Evolutionary conservation across 2,797 vertebrate genomes (phyloP).

Genomic region (Alauda arvensis): DNA sequence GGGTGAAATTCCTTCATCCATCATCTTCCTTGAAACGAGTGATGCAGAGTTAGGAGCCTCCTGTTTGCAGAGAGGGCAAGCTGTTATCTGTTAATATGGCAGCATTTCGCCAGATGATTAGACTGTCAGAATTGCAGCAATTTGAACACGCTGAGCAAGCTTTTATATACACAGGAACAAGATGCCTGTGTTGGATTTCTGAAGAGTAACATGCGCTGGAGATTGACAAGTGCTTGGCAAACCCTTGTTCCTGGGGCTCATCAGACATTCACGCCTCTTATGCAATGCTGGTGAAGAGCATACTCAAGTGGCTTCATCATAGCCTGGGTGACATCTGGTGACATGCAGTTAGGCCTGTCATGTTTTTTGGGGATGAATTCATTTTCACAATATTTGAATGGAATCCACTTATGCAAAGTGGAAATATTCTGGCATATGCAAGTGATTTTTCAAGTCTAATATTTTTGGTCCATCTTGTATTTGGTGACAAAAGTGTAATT

Average conservation of each 20-base stretch:
- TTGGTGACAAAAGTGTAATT: conserved; percentile 51
- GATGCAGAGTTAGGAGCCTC: background rate
- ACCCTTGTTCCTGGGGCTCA: background rate
- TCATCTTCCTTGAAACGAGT: background rate
- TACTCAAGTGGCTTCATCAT: conserved; percentile 50
- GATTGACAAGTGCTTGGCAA: conserved; percentile 29
- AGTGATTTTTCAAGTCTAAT: conserved; percentile 38
- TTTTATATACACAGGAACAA: conserved; percentile 28
- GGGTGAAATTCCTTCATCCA: background rate
- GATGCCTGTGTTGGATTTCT: background rate
- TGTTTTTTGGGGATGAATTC: conserved; percentile 44
- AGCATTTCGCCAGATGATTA: conserved; percentile 34
- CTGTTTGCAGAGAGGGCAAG: conserved; percentile 2
- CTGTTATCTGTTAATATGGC: conserved; percentile 29
- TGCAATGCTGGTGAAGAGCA: conserved; percentile 5
- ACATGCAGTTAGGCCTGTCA: conserved; percentile 34
- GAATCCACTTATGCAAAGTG: conserved; percentile 40
- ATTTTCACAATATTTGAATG: conserved; percentile 59
- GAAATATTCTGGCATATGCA: conserved; percentile 49
- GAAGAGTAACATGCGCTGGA: background rate
- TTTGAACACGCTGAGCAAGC: conserved; percentile 4
- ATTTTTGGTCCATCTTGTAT: conserved; percentile 54
- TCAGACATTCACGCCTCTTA: conserved; percentile 5
- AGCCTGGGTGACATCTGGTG: conserved; percentile 62
- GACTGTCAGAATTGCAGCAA: conserved; percentile 36